Evolutionary conservation across 2,113 vertebrate species (phyloP).

Genomic region (Myrmophylax atrothorax): DNA sequence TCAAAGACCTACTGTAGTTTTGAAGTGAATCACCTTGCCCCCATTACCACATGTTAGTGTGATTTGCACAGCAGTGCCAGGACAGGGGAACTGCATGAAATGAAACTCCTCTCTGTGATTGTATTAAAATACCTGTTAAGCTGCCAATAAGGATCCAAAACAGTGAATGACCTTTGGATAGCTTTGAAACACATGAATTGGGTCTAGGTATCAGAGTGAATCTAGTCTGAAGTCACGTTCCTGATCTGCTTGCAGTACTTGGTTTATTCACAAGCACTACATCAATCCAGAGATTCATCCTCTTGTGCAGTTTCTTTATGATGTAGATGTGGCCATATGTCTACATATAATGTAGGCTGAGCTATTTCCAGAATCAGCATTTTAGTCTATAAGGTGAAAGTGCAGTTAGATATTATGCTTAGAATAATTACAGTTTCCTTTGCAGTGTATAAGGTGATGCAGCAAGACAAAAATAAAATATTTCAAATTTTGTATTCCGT

Average conservation of each 20-base stretch:
- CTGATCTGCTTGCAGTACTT: not conserved
- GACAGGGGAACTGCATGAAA: not conserved
- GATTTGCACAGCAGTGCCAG: not conserved
- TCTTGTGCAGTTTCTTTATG: not conserved
- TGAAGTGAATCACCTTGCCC: not conserved
- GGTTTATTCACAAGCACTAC: not conserved
- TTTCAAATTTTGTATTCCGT: not conserved
- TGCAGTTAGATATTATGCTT: not conserved
- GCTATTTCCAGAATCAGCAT: not conserved
- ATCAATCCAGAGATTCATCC: not conserved
- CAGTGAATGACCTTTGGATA: not conserved
- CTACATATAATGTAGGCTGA: not conserved
- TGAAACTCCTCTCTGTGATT: not conserved
- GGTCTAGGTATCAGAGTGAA: not conserved
- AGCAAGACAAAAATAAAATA: not conserved
- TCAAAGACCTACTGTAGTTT: not conserved
- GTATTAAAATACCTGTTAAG: not conserved
- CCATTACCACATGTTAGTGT: accelerated
- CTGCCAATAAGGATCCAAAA: not conserved
- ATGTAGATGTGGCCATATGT: not conserved
- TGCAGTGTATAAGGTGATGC: not conserved
- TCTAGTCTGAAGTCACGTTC: not conserved
- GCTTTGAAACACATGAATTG: accelerated
- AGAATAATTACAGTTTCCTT: not conserved
- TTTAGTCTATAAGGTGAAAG: not conserved